These are phyloP conservation scores for Gibbula magus DNA, from an alignment of 2,888 invertebrate genomes.

Conservation along the genomic window DNA sequence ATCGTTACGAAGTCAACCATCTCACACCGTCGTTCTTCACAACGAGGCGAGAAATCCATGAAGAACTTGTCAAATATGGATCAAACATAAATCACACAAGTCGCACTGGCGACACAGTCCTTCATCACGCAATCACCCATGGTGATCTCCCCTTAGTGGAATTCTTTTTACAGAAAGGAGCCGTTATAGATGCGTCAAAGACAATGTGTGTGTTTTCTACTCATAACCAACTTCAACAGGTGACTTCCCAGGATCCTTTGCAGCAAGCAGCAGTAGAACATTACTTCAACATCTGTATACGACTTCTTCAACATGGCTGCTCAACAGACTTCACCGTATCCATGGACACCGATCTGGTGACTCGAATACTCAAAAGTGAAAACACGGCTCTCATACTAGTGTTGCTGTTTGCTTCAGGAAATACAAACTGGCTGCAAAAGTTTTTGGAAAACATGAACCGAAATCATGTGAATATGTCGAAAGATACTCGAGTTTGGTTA, in stretches of 20 bases:
- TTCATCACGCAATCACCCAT: conserved; percentile 15
- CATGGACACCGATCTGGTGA: neutral
- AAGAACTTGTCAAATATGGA: neutral
- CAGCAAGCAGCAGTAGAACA: neutral
- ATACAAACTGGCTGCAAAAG: neutral
- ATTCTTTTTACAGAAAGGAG: conserved; percentile 1
- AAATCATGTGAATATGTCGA: neutral
- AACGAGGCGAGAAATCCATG: neutral
- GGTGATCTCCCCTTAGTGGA: conserved; percentile 16
- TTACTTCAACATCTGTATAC: conserved; percentile 10
- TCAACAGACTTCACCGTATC: neutral
- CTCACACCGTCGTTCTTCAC: conserved; percentile 5
- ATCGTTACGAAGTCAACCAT: neutral
- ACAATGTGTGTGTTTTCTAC: conserved; percentile 7
- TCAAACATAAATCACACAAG: conserved; percentile 12
- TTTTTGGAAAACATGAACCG: neutral
- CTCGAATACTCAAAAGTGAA: neutral
- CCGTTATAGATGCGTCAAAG: neutral
- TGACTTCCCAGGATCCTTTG: neutral
- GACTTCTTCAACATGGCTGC: conserved; percentile 13
- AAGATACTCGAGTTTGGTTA: conserved; percentile 1
- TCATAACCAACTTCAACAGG: neutral
- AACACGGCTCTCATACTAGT: neutral
- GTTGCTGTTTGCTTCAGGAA: conserved; percentile 6
- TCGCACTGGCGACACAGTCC: conserved; percentile 2